Percentiles rank a stretch among this genome's conserved stretches.
phyloP scores from a whole-genome alignment of 2,113 vertebrate genomes.

The Ploceus nigricollis region DNA sequence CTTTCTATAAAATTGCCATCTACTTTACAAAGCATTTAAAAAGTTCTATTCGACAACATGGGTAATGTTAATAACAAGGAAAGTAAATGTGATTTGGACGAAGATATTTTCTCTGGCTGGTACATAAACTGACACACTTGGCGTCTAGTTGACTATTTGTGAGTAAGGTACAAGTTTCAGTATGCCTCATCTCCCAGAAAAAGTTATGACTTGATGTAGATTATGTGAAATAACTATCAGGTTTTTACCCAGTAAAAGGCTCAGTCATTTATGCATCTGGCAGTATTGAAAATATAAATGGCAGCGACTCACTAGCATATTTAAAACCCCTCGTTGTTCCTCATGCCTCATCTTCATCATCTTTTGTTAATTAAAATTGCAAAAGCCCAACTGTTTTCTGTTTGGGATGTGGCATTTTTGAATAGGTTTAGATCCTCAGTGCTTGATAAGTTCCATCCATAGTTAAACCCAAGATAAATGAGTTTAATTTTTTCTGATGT shows the following conservation, averaged over 20 bases:
- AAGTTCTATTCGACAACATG: background rate
- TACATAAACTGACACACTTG: background rate
- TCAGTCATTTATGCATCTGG: background rate
- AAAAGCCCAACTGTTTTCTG: background rate
- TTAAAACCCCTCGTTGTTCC: background rate
- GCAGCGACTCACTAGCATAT: background rate
- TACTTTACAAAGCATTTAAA: fast-evolving
- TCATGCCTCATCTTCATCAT: background rate
- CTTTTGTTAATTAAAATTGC: background rate
- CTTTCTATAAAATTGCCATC: background rate
- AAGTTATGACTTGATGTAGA: background rate
- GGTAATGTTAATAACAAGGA: background rate
- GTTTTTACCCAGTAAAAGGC: background rate
- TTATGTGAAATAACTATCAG: background rate
- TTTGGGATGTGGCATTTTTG: background rate
- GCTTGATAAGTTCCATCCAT: background rate
- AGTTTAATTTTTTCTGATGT: background rate
- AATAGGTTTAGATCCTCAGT: background rate
- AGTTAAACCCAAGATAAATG: background rate
- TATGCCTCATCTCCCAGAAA: background rate
- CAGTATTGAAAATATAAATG: background rate
- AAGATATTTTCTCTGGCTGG: background rate
- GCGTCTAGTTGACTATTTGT: background rate
- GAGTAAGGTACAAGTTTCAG: background rate
- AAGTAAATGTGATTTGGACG: background rate